These are phyloP conservation scores for Scaptomyza flava DNA, from an alignment of 2,888 invertebrate species.

Conservation along the genomic window DNA sequence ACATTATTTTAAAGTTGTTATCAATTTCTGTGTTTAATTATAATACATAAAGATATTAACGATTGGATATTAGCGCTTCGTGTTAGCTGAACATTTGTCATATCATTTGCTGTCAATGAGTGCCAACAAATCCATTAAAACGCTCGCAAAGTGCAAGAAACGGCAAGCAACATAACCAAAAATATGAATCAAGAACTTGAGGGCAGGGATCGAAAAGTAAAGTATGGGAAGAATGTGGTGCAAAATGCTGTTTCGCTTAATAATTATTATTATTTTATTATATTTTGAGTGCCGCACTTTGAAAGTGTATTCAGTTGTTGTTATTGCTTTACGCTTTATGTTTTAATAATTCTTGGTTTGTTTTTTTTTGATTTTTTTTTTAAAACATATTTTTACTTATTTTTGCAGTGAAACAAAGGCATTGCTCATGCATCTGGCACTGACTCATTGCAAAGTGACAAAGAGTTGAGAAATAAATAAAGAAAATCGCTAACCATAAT, in stretches of 20 bases:
- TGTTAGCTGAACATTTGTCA: neutral
- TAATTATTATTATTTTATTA: too few species aligned
- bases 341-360: neutral
- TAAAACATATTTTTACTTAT: neutral
- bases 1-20: neutral
- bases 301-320: too few species aligned
- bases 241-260: too few species aligned
- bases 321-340: too few species aligned
- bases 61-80: neutral
- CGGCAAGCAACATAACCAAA: too few species aligned
- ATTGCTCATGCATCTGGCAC: slow-evolving; percentile 1
- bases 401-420: neutral
- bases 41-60: too few species aligned
- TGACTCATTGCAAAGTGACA: neutral
- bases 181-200: too few species aligned
- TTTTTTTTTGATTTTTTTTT: neutral
- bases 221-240: too few species aligned
- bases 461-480: slow-evolving; percentile 2
- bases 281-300: too few species aligned
- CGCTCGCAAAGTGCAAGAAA: too few species aligned
- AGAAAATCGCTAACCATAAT: neutral
- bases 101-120: neutral
- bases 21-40: neutral
- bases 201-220: too few species aligned
- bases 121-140: neutral